Percentiles rank a stretch among this genome's conserved stretches.
These are phyloP conservation scores for Poeciliopsis presidionis DNA, from an alignment of 2,797 vertebrate species.

Conservation along the genomic window DNA sequence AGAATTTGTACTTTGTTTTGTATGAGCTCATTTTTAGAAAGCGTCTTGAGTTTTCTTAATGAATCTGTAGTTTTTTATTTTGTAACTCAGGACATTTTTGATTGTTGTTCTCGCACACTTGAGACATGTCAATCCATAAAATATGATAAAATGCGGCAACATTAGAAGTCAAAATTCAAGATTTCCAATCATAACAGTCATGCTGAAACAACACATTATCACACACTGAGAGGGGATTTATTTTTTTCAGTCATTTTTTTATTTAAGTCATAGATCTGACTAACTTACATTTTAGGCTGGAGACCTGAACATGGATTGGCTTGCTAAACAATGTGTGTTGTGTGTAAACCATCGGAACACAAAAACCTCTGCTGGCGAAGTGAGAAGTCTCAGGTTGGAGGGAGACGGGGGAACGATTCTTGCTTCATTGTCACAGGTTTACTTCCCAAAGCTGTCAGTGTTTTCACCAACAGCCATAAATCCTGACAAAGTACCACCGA, in stretches of 20 bases:
- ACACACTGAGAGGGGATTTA: background rate
- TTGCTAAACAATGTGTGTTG: slow-evolving; percentile 10
- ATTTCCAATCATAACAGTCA: background rate
- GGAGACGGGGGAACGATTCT: background rate
- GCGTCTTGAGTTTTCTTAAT: background rate
- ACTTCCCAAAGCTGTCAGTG: slow-evolving; percentile 14
- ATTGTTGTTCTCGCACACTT: background rate
- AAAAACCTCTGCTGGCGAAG: slow-evolving; percentile 27
- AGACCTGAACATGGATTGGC: slow-evolving; percentile 20
- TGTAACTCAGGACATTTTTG: background rate
- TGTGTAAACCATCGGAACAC: slow-evolving; percentile 15
- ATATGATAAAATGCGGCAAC: background rate
- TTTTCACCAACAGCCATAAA: slow-evolving; percentile 23
- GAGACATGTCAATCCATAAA: background rate
- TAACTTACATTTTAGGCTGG: slow-evolving; percentile 42
- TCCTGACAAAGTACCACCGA: slow-evolving; percentile 27
- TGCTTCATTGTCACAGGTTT: slow-evolving; percentile 22
- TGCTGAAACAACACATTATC: background rate
- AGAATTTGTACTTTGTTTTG: background rate
- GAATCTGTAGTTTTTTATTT: background rate
- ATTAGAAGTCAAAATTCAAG: background rate
- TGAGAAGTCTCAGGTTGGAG: background rate
- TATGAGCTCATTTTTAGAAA: background rate
- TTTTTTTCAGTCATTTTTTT: too few relatives aligned
- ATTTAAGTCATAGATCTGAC: slow-evolving; percentile 50